A percentile compares a stretch with the other conserved stretches of the same genome.
These are phyloP conservation scores for Orchestes rusci DNA, from an alignment of 2,888 invertebrate species.

Conservation along the genomic window DNA sequence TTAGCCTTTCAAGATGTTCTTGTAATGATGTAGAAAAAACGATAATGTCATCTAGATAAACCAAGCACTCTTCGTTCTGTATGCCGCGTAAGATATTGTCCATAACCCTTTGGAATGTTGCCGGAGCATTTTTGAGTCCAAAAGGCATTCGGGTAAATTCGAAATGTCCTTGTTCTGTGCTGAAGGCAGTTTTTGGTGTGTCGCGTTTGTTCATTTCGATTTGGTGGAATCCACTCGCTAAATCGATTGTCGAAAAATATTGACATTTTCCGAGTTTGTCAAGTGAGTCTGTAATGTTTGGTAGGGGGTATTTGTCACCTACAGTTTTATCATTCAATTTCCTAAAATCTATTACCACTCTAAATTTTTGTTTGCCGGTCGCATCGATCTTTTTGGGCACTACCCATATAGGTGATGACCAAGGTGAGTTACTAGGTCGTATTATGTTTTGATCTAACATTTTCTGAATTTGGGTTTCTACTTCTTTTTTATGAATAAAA, in stretches of 20 bases:
- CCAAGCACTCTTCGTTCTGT: constrained; percentile 26
- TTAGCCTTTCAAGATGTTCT: constrained; percentile 29
- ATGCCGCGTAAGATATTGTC: constrained; percentile 28
- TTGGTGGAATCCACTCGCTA: constrained; percentile 3
- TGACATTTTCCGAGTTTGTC: neutral
- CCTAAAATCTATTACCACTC: neutral
- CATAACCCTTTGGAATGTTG: constrained; percentile 31
- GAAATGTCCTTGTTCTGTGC: constrained; percentile 27
- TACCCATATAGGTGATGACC: constrained; percentile 27
- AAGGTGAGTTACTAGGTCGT: constrained; percentile 18
- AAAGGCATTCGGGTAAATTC: constrained; percentile 32
- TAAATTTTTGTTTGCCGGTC: constrained; percentile 17
- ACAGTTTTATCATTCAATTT: neutral
- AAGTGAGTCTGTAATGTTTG: neutral
- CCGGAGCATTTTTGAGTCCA: constrained; percentile 29
- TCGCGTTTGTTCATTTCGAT: neutral
- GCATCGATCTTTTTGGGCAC: constrained; percentile 24
- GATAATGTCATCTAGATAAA: constrained; percentile 23
- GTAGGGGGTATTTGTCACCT: neutral
- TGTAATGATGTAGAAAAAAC: constrained; percentile 30
- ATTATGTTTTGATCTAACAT: constrained; percentile 24
- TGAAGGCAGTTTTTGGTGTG: constrained; percentile 18
- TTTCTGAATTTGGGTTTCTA: constrained; percentile 4
- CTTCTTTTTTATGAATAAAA: constrained; percentile 5
- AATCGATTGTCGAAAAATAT: constrained; percentile 1